Evolutionary conservation across 2,797 vertebrate species (phyloP).

Genomic region (Anableps anableps): DNA sequence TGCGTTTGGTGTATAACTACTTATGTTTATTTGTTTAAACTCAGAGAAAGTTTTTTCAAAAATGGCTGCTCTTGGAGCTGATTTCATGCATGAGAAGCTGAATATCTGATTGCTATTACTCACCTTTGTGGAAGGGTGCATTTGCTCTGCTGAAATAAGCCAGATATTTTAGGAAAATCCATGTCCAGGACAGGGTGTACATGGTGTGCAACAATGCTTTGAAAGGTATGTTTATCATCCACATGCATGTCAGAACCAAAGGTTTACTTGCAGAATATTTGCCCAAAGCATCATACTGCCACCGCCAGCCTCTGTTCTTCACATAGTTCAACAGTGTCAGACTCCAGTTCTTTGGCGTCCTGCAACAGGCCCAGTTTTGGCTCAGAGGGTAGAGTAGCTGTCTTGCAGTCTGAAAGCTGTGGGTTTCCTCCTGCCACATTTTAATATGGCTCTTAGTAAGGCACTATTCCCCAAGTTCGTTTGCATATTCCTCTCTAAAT

Average conservation of each 20-base stretch:
- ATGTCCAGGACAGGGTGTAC: not conserved
- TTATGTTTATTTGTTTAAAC: not conserved
- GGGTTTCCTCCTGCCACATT: not conserved
- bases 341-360: not conserved
- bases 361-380: not conserved
- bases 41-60: not conserved
- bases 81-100: not conserved
- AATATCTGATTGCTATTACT: not conserved
- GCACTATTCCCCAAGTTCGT: no score
- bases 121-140: not conserved
- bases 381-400: not conserved
- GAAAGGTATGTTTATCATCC: not conserved
- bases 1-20: not conserved
- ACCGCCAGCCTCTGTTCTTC: not conserved
- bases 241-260: not conserved
- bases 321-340: not conserved
- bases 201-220: not conserved
- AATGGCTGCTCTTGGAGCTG: not conserved
- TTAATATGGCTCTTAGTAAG: no score
- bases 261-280: not conserved
- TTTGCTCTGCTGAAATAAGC: not conserved
- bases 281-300: not conserved
- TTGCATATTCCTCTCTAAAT: no score
- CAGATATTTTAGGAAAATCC: not conserved
- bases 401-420: not conserved